Evolutionary conservation across 2,797 vertebrate genomes (phyloP).

Genomic region (Muscicapa comitata): DNA sequence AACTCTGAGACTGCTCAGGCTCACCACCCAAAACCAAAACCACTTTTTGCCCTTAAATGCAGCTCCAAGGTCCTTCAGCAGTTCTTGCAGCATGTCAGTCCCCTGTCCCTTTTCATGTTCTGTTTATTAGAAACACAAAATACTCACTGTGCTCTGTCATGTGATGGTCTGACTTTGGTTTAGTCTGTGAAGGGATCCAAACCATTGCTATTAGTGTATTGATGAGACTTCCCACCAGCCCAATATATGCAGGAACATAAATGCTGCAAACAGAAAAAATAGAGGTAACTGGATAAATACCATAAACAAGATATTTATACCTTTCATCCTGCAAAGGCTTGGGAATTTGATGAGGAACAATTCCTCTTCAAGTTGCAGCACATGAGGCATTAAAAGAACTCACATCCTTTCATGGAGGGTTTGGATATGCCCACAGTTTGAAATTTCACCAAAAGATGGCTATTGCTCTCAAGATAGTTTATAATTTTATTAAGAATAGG

Average conservation of each 20-base stretch:
- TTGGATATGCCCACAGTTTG: not conserved
- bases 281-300: not conserved
- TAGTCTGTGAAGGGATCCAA: slow-evolving; percentile 85
- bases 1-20: not conserved
- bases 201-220: slow-evolving; percentile 78
- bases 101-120: not conserved
- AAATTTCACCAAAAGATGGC: not conserved
- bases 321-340: not conserved
- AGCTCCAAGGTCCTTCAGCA: not conserved
- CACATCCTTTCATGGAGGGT: not conserved
- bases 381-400: not conserved
- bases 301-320: not conserved
- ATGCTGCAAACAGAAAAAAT: slow-evolving; percentile 71
- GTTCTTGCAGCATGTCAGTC: not conserved
- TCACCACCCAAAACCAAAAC: not conserved
- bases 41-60: not conserved
- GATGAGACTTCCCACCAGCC: slow-evolving; percentile 76
- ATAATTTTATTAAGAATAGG: not conserved
- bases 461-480: not conserved
- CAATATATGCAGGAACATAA: slow-evolving; percentile 74
- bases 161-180: slow-evolving; percentile 39
- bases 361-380: not conserved
- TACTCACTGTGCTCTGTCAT: slow-evolving; percentile 72
- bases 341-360: not conserved
- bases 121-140: not conserved